These are phyloP conservation scores for Anarhynchus alexandrinus DNA, from an alignment of 2,113 vertebrate genomes.

Conservation along the genomic window DNA sequence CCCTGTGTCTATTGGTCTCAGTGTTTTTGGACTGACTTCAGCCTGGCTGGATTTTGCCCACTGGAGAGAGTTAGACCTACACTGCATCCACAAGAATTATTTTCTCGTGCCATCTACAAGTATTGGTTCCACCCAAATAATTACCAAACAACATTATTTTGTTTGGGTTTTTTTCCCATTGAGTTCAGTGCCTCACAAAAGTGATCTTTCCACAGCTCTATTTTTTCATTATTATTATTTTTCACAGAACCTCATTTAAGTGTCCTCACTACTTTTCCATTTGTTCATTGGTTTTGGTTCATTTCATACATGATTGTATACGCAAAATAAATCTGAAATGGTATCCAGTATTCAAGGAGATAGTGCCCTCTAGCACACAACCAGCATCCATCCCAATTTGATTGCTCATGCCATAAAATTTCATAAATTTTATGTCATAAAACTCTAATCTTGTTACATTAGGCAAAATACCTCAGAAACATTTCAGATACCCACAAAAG, in stretches of 20 bases:
- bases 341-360: constrained; percentile 33
- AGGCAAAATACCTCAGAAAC: constrained; percentile 54
- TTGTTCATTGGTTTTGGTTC: background rate
- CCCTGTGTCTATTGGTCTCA: background rate
- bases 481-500: constrained; percentile 55
- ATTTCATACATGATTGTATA: background rate
- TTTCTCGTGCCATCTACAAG: background rate
- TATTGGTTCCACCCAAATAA: background rate
- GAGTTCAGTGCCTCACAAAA: background rate
- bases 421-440: constrained; percentile 37
- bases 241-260: background rate
- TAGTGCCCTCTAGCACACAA: constrained; percentile 48
- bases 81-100: background rate
- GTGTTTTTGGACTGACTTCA: background rate
- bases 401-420: constrained; percentile 20
- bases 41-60: background rate
- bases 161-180: background rate
- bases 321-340: background rate
- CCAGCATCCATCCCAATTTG: background rate
- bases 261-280: background rate
- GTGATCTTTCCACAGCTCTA: background rate
- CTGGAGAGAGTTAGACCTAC: background rate
- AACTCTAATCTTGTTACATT: constrained; percentile 60
- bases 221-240: background rate
- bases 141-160: background rate